phyloP scores from a whole-genome alignment of 2,113 vertebrate genomes.

The Chamaea fasciata region DNA sequence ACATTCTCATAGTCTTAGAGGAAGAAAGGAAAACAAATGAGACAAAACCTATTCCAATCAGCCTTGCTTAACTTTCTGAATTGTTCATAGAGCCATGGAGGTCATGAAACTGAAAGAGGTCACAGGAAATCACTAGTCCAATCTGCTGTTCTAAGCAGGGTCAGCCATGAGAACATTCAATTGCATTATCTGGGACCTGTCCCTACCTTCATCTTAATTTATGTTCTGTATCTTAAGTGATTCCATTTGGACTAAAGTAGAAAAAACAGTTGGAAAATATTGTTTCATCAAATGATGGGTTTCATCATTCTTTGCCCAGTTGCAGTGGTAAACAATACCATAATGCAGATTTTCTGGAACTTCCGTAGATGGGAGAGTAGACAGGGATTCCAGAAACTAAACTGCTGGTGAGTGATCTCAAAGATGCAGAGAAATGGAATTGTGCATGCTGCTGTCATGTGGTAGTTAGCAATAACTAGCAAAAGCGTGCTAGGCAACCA shows the following conservation, averaged over 20 bases:
- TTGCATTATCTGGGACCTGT: neutral
- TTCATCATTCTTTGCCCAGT: slow-evolving; percentile 19
- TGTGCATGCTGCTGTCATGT: neutral
- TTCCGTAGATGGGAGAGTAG: neutral
- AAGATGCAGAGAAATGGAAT: neutral
- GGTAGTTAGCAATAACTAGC: neutral
- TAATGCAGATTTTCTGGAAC: slow-evolving; percentile 12
- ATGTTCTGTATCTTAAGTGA: neutral
- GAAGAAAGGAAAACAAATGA: neutral
- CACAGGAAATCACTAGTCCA: neutral
- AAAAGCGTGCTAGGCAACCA: neutral
- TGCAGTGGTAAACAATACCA: neutral
- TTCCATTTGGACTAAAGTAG: neutral
- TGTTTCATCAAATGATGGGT: neutral
- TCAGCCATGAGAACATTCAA: neutral
- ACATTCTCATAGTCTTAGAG: neutral
- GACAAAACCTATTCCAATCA: neutral
- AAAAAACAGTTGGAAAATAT: neutral
- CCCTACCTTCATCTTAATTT: neutral
- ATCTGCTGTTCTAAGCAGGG: neutral
- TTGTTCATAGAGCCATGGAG: neutral
- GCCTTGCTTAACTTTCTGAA: neutral
- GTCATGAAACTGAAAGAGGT: neutral
- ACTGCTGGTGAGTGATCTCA: neutral
- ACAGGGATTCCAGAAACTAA: neutral